Evolutionary conservation across 2,113 vertebrate genomes (phyloP).

Genomic region (Cercocebus atys): DNA sequence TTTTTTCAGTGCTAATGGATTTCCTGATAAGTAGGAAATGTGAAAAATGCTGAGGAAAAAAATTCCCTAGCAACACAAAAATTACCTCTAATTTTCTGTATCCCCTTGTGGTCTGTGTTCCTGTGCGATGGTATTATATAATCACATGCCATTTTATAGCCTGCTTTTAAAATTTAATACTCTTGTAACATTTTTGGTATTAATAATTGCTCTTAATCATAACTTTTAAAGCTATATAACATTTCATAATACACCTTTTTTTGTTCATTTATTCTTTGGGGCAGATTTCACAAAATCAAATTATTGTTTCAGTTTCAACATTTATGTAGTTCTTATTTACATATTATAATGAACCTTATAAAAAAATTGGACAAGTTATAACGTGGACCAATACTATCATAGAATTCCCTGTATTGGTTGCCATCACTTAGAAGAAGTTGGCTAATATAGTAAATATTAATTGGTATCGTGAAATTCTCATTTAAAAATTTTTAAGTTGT

Average conservation of each 20-base stretch:
- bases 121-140: background rate
- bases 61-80: background rate
- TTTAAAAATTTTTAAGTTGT: background rate
- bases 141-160: background rate
- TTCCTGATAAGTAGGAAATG: background rate
- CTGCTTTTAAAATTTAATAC: background rate
- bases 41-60: background rate
- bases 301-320: background rate
- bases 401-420: background rate
- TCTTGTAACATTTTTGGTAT: background rate
- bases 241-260: background rate
- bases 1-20: background rate
- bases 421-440: background rate
- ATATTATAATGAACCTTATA: background rate
- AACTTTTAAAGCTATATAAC: background rate
- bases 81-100: background rate
- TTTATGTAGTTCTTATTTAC: background rate
- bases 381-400: fast-evolving
- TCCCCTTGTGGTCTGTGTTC: background rate
- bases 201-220: background rate
- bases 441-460: background rate
- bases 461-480: background rate
- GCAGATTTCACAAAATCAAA: conserved; percentile 5
- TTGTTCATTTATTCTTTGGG: background rate
- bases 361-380: no score